Conservation (phyloP, 2,888 invertebrate genomes). For the Diarsia rubi region DNA sequence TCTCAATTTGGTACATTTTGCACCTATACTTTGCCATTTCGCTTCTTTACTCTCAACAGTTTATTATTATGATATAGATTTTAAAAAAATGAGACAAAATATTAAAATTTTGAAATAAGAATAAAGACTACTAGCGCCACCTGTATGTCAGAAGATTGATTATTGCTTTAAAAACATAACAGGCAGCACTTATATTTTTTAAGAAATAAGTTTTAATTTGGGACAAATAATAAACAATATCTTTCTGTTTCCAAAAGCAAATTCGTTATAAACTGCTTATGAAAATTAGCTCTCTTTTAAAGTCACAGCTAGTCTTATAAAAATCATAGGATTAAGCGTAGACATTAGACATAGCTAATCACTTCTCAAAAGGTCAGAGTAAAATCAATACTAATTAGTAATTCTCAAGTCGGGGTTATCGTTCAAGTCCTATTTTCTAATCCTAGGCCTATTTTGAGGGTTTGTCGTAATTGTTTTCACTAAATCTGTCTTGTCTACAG, state of each 20-base stretch:
- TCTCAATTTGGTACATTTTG: slow-evolving; percentile 10
- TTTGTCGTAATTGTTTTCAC: slow-evolving; percentile 5
- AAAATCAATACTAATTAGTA: not conserved
- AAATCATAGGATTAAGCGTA: not conserved
- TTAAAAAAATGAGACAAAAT: not conserved
- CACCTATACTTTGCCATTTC: slow-evolving; percentile 13
- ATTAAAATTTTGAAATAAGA: not conserved
- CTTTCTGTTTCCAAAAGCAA: not conserved
- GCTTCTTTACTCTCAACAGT: slow-evolving; percentile 35
- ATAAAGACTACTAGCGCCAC: slow-evolving; percentile 7
- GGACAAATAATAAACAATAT: not conserved
- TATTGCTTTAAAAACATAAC: slow-evolving; percentile 11
- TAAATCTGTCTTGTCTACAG: slow-evolving; percentile 4
- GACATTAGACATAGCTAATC: not conserved
- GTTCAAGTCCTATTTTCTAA: slow-evolving; percentile 24
- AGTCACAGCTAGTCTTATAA: not conserved
- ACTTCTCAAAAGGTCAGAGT: slow-evolving; percentile 2
- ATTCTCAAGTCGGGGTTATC: slow-evolving; percentile 42
- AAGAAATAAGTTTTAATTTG: not conserved
- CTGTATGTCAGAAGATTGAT: slow-evolving; percentile 2
- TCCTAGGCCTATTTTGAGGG: slow-evolving; percentile 41
- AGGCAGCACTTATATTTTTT: not conserved
- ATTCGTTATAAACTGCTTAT: slow-evolving; percentile 26
- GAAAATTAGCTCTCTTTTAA: not conserved
- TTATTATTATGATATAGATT: too few relatives aligned